Evolutionary conservation across 2,888 invertebrate genomes (phyloP), one percentile per base, ranked within the genome.

Genomic region (Anaspis maculata): DNA sequence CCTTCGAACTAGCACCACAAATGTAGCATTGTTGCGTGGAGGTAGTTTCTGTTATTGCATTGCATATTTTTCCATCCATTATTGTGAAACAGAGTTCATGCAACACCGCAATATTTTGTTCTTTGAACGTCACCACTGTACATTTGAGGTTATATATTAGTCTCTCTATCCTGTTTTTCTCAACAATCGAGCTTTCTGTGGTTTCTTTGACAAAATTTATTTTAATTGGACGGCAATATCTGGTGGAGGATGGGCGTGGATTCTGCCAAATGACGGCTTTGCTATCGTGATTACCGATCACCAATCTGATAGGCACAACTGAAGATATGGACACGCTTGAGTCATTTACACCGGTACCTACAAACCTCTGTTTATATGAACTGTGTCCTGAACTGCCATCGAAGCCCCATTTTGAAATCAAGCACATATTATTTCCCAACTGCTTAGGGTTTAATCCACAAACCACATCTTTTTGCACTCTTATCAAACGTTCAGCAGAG

Each of bases 51-150:
- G 31, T 31, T 3, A 31, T 5, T 3, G 31, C 12, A 31, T 31
- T 31, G 14, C 31, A 31, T 15, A 31, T 19, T 15, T 31, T 31
- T 14, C 31, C 31, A 25, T 31, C 31, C 7, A 31, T 10, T 25
- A 31, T 31, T 2, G 31, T 9, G 3, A 31, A 28, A 3, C 23
- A 9, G 4, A 31, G 12, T 7, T 25, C 25, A 24, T 29, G 23
- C 5, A 3, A 9, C 3, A 19, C 19, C 6, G 9, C 5, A 19
- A 19, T 19, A 6, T 6, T 9, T 9, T 19, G 5, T 5, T 9
- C 19, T 9, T 19, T 9, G 9, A 19, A 19, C 9, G 5, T 9
- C 5, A 19, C 9, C 5, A 9, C 9, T 19, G 19, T 19, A 19
- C 6, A 9, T 5, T 19, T 19, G 19, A 19, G 19, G 9, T 19